These are phyloP conservation scores for Lutjanus campechanus DNA, from an alignment of 2,797 vertebrate genomes.

Conservation along the genomic window DNA sequence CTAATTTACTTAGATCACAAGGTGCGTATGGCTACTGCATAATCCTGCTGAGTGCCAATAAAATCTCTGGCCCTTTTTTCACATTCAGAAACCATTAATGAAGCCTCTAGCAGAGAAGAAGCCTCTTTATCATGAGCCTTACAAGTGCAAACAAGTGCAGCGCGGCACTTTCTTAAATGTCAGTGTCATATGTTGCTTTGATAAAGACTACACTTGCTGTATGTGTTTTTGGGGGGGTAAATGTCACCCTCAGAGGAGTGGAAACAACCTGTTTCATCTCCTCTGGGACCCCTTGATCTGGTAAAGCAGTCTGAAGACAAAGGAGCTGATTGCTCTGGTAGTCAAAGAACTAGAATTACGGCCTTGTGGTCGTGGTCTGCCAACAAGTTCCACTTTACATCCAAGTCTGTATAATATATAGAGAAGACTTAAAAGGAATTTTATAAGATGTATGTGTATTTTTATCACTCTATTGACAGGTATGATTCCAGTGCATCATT, in stretches of 20 bases:
- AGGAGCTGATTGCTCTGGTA: conserved; percentile 17
- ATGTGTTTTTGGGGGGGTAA: conserved; percentile 36
- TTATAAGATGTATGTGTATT: no score
- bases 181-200: conserved; percentile 64
- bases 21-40: conserved; percentile 39
- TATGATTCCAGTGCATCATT: no score
- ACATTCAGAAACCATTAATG: conserved; percentile 57
- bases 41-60: conserved; percentile 62
- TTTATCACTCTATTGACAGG: no score
- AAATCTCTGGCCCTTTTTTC: conserved; percentile 42
- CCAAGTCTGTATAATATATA: no score
- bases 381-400: no score
- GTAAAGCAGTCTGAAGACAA: conserved; percentile 38
- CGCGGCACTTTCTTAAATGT: conserved; percentile 67
- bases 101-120: conserved; percentile 35
- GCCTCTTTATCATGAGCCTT: conserved; percentile 32
- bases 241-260: conserved; percentile 60
- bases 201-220: conserved; percentile 54
- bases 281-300: conserved; percentile 43
- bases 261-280: conserved; percentile 43
- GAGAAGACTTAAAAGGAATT: no score
- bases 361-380: no score
- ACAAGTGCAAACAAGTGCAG: conserved; percentile 58
- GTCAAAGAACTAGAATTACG: not conserved
- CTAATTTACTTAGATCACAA: conserved; percentile 62